Evolutionary conservation across 1,140 invertebrate species (phyloP).

Genomic region (Daktulosphaira vitifoliae): DNA sequence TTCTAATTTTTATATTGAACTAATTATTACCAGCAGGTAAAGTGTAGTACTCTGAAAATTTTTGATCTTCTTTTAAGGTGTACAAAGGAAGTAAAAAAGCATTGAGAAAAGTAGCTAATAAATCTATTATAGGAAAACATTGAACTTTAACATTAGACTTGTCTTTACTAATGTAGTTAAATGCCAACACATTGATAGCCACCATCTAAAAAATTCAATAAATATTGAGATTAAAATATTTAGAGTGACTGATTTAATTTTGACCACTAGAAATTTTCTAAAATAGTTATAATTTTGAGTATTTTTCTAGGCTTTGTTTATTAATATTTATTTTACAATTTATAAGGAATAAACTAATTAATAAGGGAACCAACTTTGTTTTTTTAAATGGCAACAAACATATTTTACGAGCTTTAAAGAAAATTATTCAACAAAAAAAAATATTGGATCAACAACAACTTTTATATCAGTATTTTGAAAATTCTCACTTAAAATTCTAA

Average conservation of each 20-base stretch:
- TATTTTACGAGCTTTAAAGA: no score
- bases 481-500: no score
- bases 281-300: not conserved
- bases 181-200: conserved; percentile 63
- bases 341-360: no score
- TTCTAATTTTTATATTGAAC: not conserved
- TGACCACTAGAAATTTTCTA: no score
- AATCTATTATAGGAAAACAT: conserved; percentile 53
- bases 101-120: conserved; percentile 59
- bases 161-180: conserved; percentile 52
- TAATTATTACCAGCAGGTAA: conserved; percentile 56
- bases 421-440: no score
- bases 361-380: no score
- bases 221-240: no score
- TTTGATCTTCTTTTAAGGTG: conserved; percentile 51
- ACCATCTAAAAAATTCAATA: conserved; percentile 53
- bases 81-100: conserved; percentile 63
- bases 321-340: no score
- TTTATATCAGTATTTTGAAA: no score
- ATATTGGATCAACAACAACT: no score
- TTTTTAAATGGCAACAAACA: no score
- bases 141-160: conserved; percentile 42
- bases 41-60: conserved; percentile 58
- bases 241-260: no score
- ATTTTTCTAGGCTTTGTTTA: not conserved